Evolutionary conservation across 2,113 vertebrate species (phyloP), one percentile per base, ranked within the genome.

Genomic region (Trochalopteron elliotii): DNA sequence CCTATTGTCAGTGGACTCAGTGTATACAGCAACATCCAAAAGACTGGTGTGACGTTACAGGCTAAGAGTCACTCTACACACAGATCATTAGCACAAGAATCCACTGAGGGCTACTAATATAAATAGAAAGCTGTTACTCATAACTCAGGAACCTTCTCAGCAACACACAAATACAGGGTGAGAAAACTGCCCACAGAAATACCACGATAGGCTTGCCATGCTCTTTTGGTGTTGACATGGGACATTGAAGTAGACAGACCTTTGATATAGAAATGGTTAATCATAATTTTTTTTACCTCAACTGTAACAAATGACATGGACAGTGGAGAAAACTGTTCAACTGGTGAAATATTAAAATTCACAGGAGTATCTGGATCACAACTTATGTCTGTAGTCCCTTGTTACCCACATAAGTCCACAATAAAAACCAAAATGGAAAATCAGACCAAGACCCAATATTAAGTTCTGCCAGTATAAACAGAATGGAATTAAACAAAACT

Each of bases 381-480:
- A 1, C 8, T 70, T 53, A 45, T 10, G 10, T n/a, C 39, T 47
- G 17, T 35, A 44, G 28, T n/a, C 13, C 27, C 20, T 64, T 60
- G 49, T 16, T 30, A 65, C 4, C 25, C 15, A 37, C 5, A 4
- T 6, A 4, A 80, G 24, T 20, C 30, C 13, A 27, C 39, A 33
- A 30, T 53, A 90, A 83, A 89, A 21, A 85, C 4, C 40, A 39
- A 71, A 91, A 76, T 21, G 53, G 81, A 71, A 75, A 93, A 83
- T 25, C 45, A 50, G 47, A 18, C 30, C 55, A 76, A 71, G 74
- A 63, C 39, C 65, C 37, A 69, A 39, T 40, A 53, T 75, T 81
- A 33, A 31, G 12, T 61, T 83, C 77, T 64, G 17, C 20, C 28
- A 55, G 16, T 60, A 79, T 67, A 87, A 83, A 79, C 22, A 74